phyloP scores from a whole-genome alignment of 2,888 invertebrate genomes.

The Caenorhabditis afra region DNA sequence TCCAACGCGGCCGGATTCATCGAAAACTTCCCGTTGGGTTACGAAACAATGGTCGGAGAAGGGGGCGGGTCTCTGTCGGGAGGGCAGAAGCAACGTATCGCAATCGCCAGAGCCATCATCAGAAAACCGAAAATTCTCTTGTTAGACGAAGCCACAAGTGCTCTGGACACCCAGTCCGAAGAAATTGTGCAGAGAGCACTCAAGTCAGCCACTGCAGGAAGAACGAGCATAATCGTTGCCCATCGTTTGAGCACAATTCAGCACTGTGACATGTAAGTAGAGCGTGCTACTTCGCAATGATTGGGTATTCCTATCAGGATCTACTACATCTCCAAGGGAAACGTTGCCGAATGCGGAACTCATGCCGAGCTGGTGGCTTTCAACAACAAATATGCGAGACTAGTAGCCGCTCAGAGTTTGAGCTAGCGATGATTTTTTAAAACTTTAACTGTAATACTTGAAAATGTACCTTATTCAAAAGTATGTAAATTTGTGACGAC shows the following conservation, averaged over 20 bases:
- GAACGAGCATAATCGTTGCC: slow-evolving; percentile 70
- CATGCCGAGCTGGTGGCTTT: slow-evolving; percentile 65
- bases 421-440: not conserved
- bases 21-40: slow-evolving; percentile 64
- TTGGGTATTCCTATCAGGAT: slow-evolving; percentile 48
- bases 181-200: slow-evolving; percentile 67
- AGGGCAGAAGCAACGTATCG: slow-evolving; percentile 61
- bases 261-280: slow-evolving; percentile 61
- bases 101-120: slow-evolving; percentile 59
- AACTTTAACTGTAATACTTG: too few species aligned
- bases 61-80: slow-evolving; percentile 49
- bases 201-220: slow-evolving; percentile 58
- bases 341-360: slow-evolving; percentile 67
- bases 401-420: slow-evolving; percentile 62
- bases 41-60: slow-evolving; percentile 55
- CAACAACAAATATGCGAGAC: slow-evolving; percentile 65
- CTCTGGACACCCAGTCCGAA: slow-evolving; percentile 55
- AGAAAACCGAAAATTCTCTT: slow-evolving; percentile 55
- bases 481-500: too few species aligned
- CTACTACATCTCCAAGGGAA: slow-evolving; percentile 64
- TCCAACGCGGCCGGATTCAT: slow-evolving; percentile 69
- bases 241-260: slow-evolving; percentile 71
- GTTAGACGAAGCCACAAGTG: slow-evolving; percentile 61
- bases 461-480: too few species aligned
- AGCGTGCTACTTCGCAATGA: not conserved